Conservation (phyloP, 2,113 vertebrate species). For the Gambusia affinis region DNA sequence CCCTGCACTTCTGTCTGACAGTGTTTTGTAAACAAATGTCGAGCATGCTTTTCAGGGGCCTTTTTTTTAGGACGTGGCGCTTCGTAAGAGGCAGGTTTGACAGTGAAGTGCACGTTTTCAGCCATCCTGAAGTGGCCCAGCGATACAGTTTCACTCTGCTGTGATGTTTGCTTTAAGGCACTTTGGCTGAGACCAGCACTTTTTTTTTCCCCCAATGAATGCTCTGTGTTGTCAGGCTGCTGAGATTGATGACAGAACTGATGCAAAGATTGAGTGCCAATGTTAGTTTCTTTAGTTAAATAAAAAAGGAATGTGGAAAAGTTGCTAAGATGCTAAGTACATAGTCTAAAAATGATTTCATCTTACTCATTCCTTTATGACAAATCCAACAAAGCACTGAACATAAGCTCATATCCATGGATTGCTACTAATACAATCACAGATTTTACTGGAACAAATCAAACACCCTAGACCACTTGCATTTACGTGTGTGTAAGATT, state of each 20-base stretch:
- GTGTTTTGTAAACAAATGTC: slow-evolving; percentile 59
- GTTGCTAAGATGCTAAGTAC: neutral
- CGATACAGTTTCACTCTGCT: slow-evolving; percentile 44
- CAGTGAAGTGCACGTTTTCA: slow-evolving; percentile 10
- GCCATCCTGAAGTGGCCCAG: slow-evolving; percentile 11
- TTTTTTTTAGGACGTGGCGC: neutral
- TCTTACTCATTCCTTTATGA: neutral
- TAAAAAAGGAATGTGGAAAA: slow-evolving; percentile 29
- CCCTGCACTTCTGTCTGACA: slow-evolving; percentile 34
- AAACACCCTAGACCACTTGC: slow-evolving; percentile 6
- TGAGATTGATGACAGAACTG: neutral
- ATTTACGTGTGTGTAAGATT: slow-evolving; percentile 9
- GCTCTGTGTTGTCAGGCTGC: slow-evolving; percentile 32
- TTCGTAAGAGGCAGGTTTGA: neutral
- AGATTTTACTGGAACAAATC: slow-evolving; percentile 14
- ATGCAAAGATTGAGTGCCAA: slow-evolving; percentile 15
- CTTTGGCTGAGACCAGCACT: slow-evolving; percentile 37
- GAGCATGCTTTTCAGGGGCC: neutral
- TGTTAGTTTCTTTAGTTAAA: slow-evolving; percentile 24
- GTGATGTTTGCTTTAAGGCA: slow-evolving; percentile 49
- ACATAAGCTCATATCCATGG: slow-evolving; percentile 4
- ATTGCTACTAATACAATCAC: slow-evolving; percentile 18
- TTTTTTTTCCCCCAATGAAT: slow-evolving; percentile 49
- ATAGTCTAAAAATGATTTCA: neutral
- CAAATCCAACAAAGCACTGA: neutral